Evolutionary conservation across 2,888 invertebrate genomes (phyloP).

Genomic region (Morpho achilles): DNA sequence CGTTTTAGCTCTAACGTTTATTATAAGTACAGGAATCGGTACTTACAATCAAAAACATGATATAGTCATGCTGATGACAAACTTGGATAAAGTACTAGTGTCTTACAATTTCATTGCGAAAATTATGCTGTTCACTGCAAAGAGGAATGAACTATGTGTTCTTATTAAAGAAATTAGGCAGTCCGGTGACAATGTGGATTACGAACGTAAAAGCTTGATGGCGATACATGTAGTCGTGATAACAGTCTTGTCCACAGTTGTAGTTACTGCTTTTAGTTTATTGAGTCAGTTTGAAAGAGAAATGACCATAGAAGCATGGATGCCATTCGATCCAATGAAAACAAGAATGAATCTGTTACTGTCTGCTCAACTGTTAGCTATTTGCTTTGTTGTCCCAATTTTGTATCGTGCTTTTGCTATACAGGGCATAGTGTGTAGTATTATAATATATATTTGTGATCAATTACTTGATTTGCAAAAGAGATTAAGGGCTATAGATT

Average conservation of each 20-base stretch:
- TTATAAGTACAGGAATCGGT: conserved; percentile 45
- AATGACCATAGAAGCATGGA: conserved; percentile 55
- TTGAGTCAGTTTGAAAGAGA: conserved; percentile 45
- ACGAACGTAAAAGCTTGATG: conserved; percentile 46
- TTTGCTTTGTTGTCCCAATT: conserved; percentile 42
- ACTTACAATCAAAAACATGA: conserved; percentile 41
- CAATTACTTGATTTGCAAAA: conserved; percentile 51
- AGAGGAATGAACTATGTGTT: conserved; percentile 38
- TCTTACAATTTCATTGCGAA: conserved; percentile 53
- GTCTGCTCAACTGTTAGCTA: conserved; percentile 41
- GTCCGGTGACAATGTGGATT: conserved; percentile 49
- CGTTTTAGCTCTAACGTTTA: conserved; percentile 36
- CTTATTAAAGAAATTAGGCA: conserved; percentile 48
- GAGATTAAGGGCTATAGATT: conserved; percentile 40
- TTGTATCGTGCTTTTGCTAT: conserved; percentile 50
- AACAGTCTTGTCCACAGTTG: conserved; percentile 33
- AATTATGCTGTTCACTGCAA: conserved; percentile 43
- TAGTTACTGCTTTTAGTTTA: conserved; percentile 39
- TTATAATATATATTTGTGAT: conserved; percentile 60
- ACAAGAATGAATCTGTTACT: conserved; percentile 41
- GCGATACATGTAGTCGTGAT: conserved; percentile 37
- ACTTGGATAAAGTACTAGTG: conserved; percentile 51
- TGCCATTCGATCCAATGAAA: conserved; percentile 55
- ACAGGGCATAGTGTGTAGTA: conserved; percentile 57
- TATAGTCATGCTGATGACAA: conserved; percentile 38